Evolutionary conservation across 1,140 invertebrate genomes (phyloP), one percentile per base, ranked within the genome.

Genomic region (Phthorimaea operculella): DNA sequence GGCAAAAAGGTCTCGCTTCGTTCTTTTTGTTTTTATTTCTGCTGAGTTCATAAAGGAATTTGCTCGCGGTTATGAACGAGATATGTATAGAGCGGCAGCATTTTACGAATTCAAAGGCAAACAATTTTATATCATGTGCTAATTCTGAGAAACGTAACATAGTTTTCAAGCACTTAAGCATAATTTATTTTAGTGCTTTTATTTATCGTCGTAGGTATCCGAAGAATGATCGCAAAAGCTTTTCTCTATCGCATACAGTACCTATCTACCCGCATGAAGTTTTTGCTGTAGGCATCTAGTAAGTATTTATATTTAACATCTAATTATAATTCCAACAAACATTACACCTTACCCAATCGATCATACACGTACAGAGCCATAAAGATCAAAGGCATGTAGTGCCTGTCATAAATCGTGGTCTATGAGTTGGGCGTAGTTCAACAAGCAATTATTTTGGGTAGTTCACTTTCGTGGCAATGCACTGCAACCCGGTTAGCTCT

Each of bases 401-500:
- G 21, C 21, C 6, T 28, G 21, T 28, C 21, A 28, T 28, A 28
- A 28, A 28, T 28, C 39, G 2, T n/a, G 3, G 39, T 42, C 11
- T 42, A 42, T n/a, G 11, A 16, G 15, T 47, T 47, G 44, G n/a
- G 11, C 15, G 44, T 9, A 9, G 15, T 47, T 47, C 44, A 5
- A 15, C 44, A 17, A 47, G 44, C 16, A 9, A 47, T 47, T 47
- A 47, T 47, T 47, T 47, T 17, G 44, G 44, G 44, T 39, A 3
- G 54, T 55, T 54, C 15, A 17, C 42, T 39, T 60, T 59, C 33
- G 14, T 28, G 61, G 55, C 58, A 62, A 64, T 54, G 58, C 49
- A 57, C 64, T 60, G 54, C 62, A 66, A 66, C 50, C 63, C 68
- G 68, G 70, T 69, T 61, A 65, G 60, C 65, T 67, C 61, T 55